Conservation (phyloP, 1,140 invertebrate genomes). For the Drosophila nikananu region DNA sequence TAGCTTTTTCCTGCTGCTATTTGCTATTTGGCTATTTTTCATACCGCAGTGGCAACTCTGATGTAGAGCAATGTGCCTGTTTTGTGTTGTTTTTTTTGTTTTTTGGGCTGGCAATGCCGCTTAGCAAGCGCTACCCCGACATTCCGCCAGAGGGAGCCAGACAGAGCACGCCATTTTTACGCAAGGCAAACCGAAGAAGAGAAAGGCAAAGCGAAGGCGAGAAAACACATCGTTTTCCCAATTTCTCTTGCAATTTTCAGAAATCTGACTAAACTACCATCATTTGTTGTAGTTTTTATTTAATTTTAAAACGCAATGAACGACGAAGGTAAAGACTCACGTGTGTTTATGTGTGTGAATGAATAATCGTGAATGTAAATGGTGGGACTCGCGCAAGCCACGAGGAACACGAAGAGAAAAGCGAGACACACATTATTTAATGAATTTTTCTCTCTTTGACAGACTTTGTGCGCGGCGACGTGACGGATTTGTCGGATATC, state of each 20-base stretch:
- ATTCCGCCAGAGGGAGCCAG: conserved; percentile 10
- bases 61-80: conserved; percentile 9
- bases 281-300: neutral
- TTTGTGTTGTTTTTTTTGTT: neutral
- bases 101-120: conserved; percentile 18
- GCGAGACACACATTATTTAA: neutral
- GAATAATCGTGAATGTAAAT: neutral
- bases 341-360: neutral
- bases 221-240: conserved; percentile 40
- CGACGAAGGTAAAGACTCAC: conserved; percentile 20
- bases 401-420: conserved; percentile 12
- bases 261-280: neutral
- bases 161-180: conserved; percentile 39
- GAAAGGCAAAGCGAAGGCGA: conserved; percentile 32
- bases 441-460: neutral
- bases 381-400: conserved; percentile 14
- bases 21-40: conserved; percentile 1
- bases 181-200: conserved; percentile 14
- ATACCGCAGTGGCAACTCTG: neutral
- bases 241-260: conserved; percentile 6
- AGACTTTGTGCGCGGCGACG: conserved; percentile 75
- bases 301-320: conserved; percentile 13
- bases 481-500: conserved; percentile 56
- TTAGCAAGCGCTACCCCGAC: neutral
- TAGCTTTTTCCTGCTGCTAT: neutral